Base-by-base conservation (phyloP, 2,797 vertebrate genomes). In the Notoglanidium macrostoma region DNA sequence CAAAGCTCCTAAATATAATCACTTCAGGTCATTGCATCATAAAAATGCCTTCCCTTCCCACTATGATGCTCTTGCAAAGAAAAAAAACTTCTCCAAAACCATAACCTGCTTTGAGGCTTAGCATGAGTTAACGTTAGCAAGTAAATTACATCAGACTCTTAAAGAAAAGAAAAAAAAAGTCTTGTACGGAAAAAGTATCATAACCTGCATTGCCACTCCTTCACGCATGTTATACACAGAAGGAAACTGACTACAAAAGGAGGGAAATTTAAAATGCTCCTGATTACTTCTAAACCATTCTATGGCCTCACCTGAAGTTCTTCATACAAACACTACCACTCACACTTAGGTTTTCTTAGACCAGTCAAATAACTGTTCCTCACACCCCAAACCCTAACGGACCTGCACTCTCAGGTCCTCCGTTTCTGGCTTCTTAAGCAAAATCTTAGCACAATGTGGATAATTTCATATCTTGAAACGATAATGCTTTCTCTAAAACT, bases 101-200 rank as follows among this genome's bases (percentile, higher is more conserved):
- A 14, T 12, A 67, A 55, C 15, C 68, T 44, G 68, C 55, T 72
- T 85, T 85, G 55, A 80, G 55, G 55, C 46, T 68, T 59, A 67
- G n/a, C 32, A 26, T 46, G 61, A 78, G 63, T 78, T 78, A 68
- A 77, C 72, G 32, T 54, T 87, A 63, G 6, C 55, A 29, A 73
- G 67, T 73, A 88, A 85, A 85, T 85, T 84, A 78, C 81, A 84
- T 87, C 76, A 88, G 77, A 55, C 49, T 14, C 67, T 54, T 85
- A 65, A 85, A 77, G 73, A 81, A 17, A 61, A 55, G 19, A 35
- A 57, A 1, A 57, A 54, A 54, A 14, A 54, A 15, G 19, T 67
- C 72, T 68, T 35, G 12, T 8, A 67, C 35, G 26, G 23, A 59
- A 74, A 26, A 40, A 23, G 26, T n/a, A 32, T 67, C 2, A 23